These are phyloP conservation scores for Hypercompe scribonia DNA, from an alignment of 2,888 invertebrate species.

Conservation along the genomic window DNA sequence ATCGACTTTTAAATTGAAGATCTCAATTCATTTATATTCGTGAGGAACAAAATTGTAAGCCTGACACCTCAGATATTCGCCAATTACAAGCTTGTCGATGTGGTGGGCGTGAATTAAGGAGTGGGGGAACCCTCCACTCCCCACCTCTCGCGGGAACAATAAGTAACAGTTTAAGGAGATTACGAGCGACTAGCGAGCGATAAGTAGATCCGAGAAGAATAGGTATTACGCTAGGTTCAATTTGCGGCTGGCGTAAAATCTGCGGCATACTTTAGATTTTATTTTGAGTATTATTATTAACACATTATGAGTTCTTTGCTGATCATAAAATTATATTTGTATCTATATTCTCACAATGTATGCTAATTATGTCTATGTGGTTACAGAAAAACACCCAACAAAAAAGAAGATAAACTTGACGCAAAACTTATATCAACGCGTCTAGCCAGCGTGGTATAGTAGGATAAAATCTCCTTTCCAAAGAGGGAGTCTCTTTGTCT, in stretches of 20 bases:
- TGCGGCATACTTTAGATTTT: neutral
- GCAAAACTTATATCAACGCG: too few species aligned
- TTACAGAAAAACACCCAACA: too few species aligned
- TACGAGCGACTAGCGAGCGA: slow-evolving; percentile 43
- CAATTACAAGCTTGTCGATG: slow-evolving; percentile 49
- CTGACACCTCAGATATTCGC: slow-evolving; percentile 40
- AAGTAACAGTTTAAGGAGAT: slow-evolving; percentile 64
- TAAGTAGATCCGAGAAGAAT: slow-evolving; percentile 48
- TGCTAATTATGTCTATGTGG: too few species aligned
- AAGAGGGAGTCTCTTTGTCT: too few species aligned
- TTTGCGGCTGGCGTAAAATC: neutral
- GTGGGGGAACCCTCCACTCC: slow-evolving; percentile 23
- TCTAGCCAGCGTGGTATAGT: too few species aligned
- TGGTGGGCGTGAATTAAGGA: slow-evolving; percentile 53
- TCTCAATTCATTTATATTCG: slow-evolving; percentile 2
- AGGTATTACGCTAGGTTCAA: slow-evolving; percentile 8
- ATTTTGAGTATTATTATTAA: neutral
- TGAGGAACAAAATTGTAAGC: slow-evolving; percentile 7
- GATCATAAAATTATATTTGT: too few species aligned
- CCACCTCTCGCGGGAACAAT: slow-evolving; percentile 40
- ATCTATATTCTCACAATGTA: too few species aligned
- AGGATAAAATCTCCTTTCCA: too few species aligned
- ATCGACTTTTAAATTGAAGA: neutral
- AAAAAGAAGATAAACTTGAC: too few species aligned
- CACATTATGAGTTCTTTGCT: too few species aligned